A percentile compares a stretch with the other conserved stretches of the same genome.
These are phyloP conservation scores for Pangasianodon hypophthalmus DNA, from an alignment of 2,113 vertebrate species.

Conservation along the genomic window DNA sequence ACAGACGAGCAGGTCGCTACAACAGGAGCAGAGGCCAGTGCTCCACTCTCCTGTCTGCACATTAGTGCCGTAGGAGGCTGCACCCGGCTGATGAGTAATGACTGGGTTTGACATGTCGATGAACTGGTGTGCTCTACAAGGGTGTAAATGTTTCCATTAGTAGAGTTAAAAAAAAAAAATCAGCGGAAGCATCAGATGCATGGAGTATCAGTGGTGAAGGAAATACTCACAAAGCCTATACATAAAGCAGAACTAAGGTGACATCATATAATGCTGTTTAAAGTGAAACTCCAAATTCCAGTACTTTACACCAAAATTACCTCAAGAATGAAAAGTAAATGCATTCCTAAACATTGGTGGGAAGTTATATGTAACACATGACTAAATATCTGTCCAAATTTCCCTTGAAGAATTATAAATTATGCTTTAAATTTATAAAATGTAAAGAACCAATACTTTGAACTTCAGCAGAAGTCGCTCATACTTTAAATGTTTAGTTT, in stretches of 20 bases:
- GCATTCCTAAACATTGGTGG: neutral
- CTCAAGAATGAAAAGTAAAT: neutral
- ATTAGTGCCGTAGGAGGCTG: constrained; percentile 73
- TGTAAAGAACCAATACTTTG: neutral
- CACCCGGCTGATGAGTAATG: constrained; percentile 71
- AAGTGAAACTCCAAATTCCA: neutral
- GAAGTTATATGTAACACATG: neutral
- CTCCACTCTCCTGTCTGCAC: constrained; percentile 80
- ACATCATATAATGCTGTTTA: neutral
- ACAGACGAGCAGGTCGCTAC: constrained; percentile 74
- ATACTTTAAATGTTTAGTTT: neutral
- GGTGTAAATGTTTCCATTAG: neutral
- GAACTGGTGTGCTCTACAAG: neutral
- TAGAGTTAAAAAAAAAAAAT: neutral
- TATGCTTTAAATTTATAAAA: neutral
- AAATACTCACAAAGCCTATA: neutral
- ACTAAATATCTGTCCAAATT: neutral
- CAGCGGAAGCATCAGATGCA: neutral
- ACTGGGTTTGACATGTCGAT: constrained; percentile 75
- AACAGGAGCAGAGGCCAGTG: constrained; percentile 76
- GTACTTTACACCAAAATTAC: neutral
- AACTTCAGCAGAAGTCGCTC: neutral
- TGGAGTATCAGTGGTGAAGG: neutral
- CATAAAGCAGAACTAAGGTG: neutral
- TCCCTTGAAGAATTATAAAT: neutral